These are phyloP conservation scores for Lampris megalopsis DNA, from an alignment of 2,113 vertebrate genomes.

Conservation along the genomic window DNA sequence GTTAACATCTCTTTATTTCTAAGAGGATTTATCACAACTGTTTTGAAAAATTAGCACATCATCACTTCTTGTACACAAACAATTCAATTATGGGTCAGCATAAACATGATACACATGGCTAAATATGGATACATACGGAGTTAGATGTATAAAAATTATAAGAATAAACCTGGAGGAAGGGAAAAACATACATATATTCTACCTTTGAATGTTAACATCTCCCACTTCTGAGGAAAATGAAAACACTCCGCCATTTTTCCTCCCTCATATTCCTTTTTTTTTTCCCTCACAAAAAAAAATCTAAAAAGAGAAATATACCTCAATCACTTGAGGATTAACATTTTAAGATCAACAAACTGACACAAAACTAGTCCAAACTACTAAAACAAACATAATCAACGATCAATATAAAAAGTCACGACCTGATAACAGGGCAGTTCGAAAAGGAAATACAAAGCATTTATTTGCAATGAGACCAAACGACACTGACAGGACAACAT, in stretches of 20 bases:
- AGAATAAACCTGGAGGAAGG: not conserved
- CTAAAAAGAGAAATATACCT: too few species aligned
- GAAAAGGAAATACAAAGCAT: slow-evolving; percentile 7
- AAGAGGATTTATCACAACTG: slow-evolving; percentile 39
- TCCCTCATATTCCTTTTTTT: too few species aligned
- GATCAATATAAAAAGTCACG: not conserved
- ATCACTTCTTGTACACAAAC: slow-evolving; percentile 55
- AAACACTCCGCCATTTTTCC: too few species aligned
- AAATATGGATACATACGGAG: slow-evolving; percentile 11
- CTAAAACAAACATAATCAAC: not conserved
- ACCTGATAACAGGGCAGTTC: not conserved
- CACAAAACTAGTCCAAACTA: not conserved
- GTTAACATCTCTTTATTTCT: slow-evolving; percentile 54
- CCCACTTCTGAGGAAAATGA: too few species aligned
- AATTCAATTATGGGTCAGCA: slow-evolving; percentile 19
- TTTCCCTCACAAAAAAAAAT: not conserved
- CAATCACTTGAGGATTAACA: too few species aligned
- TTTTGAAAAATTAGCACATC: slow-evolving; percentile 48
- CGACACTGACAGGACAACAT: slow-evolving; percentile 19
- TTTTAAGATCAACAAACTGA: not conserved
- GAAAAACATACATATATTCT: too few species aligned
- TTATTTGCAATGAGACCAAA: slow-evolving; percentile 50
- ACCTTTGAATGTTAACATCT: too few species aligned
- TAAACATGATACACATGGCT: slow-evolving; percentile 66
- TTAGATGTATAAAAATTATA: not conserved